Conservation (phyloP, 92 coral and sea anemone species). For the Paragorgia papillata region DNA sequence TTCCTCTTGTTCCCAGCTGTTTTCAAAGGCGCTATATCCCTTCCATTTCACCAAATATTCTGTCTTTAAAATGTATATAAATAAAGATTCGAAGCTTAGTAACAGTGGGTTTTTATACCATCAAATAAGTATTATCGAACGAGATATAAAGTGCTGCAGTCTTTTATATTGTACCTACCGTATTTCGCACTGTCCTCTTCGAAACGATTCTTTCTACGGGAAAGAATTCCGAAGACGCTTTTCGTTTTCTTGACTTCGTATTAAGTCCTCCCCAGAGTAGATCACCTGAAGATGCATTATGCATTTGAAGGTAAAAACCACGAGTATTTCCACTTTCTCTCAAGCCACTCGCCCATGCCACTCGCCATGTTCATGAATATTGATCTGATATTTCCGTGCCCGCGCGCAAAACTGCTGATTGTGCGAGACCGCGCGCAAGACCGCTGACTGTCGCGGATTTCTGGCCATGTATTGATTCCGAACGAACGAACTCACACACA, state of each 20-base stretch:
- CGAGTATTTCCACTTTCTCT: no score
- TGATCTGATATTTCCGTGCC: no score
- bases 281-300: slow-evolving; percentile 47
- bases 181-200: slow-evolving; percentile 27
- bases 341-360: no score
- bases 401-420: no score
- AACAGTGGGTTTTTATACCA: no score
- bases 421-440: no score
- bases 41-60: slow-evolving; percentile 40
- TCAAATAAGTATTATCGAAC: background rate
- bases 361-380: no score
- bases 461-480: no score
- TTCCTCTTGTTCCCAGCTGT: slow-evolving; percentile 48
- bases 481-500: no score
- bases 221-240: background rate
- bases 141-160: background rate
- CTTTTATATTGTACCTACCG: slow-evolving; percentile 11
- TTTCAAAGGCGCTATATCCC: slow-evolving; percentile 29
- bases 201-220: slow-evolving; percentile 32
- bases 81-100: background rate
- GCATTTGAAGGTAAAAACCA: no score
- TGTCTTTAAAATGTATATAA: slow-evolving; percentile 10
- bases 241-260: background rate
- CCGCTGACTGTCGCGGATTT: no score
- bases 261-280: slow-evolving; percentile 43